Base-by-base conservation (phyloP, 2,888 invertebrate genomes). In the Agriopis marginaria region DNA sequence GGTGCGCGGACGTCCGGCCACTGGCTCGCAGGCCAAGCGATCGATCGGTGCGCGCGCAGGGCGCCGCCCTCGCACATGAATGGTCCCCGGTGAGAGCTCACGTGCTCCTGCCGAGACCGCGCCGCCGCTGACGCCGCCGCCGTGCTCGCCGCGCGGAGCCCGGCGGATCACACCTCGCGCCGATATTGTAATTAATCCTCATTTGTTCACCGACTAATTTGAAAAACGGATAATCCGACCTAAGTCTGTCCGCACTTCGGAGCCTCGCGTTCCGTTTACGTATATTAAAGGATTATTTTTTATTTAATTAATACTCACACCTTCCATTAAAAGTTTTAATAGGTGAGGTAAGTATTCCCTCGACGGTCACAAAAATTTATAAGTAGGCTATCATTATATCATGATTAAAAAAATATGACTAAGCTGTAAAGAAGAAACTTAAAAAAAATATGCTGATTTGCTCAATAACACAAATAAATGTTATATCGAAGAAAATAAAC, bases 11-110 rank as follows among this genome's bases (percentile, higher is more conserved):
- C 86, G 86, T 86, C 89, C 88, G 90, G 90, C 88, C 87, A 89
- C 92, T 90, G 90, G 86, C 89, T 80, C 82, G 84, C 83, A 78
- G 82, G 82, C 78, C 81, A 77, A 78, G 82, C 78, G 89, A 88
- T 87, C 82, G 88, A 86, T 89, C 86, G 87, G 76, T 89, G 90
- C 91, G 86, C 92, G 92, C 93, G 93, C 93, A 89, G 85, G 86
- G 84, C 89, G 84, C 88, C 90, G 85, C 89, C 89, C 90, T 85
- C 83, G 83, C 83, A 84, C 85, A 89, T 91, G 90, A 91, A 91
- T 90, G 93, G 89, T 87, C 89, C 91, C 91, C 86, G 89, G 89
- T 84, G 85, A 86, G 83, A 85, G 90, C 92, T 92, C 92, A 92
- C 93, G 92, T 92, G 92, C 91, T 89, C 82, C 85, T 83, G 84